Conservation (phyloP, 2,113 vertebrate species). For the Archocentrus centrarchus region DNA sequence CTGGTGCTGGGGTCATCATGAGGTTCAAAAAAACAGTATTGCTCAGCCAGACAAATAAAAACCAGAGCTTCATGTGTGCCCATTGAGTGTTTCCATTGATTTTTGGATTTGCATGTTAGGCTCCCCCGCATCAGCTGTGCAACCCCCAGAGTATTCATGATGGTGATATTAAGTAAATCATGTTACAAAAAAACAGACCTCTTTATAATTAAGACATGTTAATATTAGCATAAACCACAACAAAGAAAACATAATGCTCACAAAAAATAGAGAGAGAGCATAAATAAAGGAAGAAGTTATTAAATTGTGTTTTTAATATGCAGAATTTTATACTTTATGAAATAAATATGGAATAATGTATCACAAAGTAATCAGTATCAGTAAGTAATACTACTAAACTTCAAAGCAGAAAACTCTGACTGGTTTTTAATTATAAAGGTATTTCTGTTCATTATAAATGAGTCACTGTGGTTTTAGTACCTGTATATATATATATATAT, state of each 20-base stretch:
- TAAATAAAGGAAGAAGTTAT: neutral
- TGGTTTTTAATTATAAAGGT: neutral
- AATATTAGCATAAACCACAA: neutral
- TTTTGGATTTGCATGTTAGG: neutral
- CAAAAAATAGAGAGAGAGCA: neutral
- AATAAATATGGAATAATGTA: neutral
- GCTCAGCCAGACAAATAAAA: neutral
- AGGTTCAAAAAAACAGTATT: neutral
- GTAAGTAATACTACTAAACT: neutral
- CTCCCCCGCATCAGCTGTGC: neutral
- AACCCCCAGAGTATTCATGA: neutral
- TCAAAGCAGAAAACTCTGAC: neutral
- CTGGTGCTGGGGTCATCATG: constrained; percentile 20
- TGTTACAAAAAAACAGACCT: neutral
- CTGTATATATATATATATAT: neutral
- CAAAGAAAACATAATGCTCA: neutral
- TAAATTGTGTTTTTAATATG: neutral
- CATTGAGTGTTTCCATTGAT: neutral
- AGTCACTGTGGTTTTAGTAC: neutral
- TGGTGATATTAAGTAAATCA: neutral
- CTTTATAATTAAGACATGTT: neutral
- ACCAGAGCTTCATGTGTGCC: neutral
- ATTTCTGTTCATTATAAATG: neutral
- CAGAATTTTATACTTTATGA: neutral
- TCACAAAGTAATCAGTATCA: neutral